phyloP scores from a whole-genome alignment of 2,888 invertebrate species.

The Heteromurus nitidus region DNA sequence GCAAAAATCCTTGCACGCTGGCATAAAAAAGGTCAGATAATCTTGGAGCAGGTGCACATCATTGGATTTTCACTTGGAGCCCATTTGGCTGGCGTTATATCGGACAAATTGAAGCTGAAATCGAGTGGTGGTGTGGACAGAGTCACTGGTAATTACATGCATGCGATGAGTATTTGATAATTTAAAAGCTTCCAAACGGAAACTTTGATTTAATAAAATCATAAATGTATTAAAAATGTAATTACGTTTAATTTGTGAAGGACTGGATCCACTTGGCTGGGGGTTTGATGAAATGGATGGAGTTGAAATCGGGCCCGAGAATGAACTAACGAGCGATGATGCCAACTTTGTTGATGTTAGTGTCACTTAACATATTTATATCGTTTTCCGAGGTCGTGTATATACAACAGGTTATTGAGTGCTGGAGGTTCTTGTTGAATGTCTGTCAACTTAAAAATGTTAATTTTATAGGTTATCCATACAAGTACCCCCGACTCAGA shows the following conservation, averaged over 20 bases:
- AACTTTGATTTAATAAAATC: background rate
- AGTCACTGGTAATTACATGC: no score
- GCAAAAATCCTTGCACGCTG: conserved; percentile 27
- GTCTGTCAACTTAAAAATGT: background rate
- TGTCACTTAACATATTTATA: background rate
- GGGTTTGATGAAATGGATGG: conserved; percentile 48
- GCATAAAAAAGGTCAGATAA: conserved; percentile 4
- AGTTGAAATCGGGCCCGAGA: background rate
- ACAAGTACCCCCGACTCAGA: conserved; percentile 38
- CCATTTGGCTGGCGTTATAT: conserved; percentile 28
- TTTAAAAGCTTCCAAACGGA: background rate
- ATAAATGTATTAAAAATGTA: no score
- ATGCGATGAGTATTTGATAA: background rate
- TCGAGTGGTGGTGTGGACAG: no score
- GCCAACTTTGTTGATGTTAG: conserved; percentile 43
- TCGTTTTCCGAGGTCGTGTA: background rate
- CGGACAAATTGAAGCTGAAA: no score
- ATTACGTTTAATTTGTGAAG: background rate
- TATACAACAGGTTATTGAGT: no score
- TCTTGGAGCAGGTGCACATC: conserved; percentile 26
- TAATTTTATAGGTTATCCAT: conserved; percentile 33
- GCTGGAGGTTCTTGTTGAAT: no score
- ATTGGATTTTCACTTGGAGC: conserved; percentile 31
- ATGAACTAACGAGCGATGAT: conserved; percentile 21
- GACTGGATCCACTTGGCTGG: conserved; percentile 50